These are phyloP conservation scores for Dicrurus megarhynchus DNA, from an alignment of 2,113 vertebrate species.

Conservation along the genomic window DNA sequence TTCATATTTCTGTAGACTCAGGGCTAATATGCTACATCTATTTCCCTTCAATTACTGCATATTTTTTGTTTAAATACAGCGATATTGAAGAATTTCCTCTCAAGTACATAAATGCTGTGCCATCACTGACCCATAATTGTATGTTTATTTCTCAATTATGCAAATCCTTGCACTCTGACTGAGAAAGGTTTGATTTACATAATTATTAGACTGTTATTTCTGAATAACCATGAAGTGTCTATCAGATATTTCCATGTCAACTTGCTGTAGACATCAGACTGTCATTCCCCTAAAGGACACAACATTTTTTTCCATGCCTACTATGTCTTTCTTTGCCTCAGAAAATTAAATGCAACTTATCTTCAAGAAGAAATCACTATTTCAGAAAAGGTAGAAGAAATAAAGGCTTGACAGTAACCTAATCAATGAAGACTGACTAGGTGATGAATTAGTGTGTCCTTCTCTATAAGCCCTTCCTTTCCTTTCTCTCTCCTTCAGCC, in stretches of 20 bases:
- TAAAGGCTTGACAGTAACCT: background rate
- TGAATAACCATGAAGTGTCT: background rate
- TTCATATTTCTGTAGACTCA: background rate
- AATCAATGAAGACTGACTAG: background rate
- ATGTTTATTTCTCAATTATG: conserved; percentile 24
- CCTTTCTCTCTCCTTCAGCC: background rate
- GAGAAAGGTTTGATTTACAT: background rate
- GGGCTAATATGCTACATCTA: background rate
- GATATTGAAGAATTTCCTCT: background rate
- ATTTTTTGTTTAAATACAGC: background rate
- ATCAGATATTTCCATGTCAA: background rate
- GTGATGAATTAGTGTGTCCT: background rate
- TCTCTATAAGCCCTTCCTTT: background rate
- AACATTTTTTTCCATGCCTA: background rate
- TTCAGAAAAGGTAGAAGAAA: background rate
- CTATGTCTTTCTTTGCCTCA: background rate
- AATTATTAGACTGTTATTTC: conserved; percentile 1
- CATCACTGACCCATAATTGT: background rate
- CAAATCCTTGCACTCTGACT: background rate
- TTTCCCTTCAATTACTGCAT: background rate
- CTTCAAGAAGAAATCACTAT: background rate
- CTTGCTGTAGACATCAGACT: background rate
- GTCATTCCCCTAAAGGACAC: background rate
- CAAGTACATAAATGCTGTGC: background rate
- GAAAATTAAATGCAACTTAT: background rate